A percentile compares a stretch with the other conserved stretches of the same genome.
Conservation (phyloP, 2,113 vertebrate species). For the Arothron firmamentum region DNA sequence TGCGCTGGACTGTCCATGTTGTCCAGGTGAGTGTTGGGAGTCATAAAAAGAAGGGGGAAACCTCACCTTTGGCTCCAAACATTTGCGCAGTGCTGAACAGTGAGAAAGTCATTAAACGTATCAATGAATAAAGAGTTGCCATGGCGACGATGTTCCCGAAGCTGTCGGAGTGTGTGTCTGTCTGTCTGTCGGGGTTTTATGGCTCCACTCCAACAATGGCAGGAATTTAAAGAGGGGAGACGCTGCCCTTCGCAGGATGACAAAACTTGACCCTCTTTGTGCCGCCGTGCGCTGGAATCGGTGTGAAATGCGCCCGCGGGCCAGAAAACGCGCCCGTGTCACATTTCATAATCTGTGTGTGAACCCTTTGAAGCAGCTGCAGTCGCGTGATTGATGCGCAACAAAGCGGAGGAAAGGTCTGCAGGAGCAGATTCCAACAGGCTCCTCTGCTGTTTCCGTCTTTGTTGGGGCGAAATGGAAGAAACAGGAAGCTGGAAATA, state of each 20-base stretch:
- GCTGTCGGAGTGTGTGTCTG: too few species aligned
- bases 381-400: slow-evolving; percentile 17
- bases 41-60: too few species aligned
- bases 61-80: too few species aligned
- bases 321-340: slow-evolving; percentile 35
- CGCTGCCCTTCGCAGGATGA: slow-evolving; percentile 24
- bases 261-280: slow-evolving; percentile 27
- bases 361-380: slow-evolving; percentile 36
- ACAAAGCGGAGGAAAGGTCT: not conserved
- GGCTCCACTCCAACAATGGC: slow-evolving; percentile 4
- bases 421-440: not conserved
- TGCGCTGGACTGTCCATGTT: too few species aligned
- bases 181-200: too few species aligned
- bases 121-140: too few species aligned
- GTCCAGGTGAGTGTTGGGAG: too few species aligned
- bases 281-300: slow-evolving; percentile 35
- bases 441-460: not conserved
- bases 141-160: too few species aligned
- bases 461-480: not conserved
- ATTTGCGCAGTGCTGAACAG: too few species aligned
- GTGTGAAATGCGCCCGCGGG: slow-evolving; percentile 29
- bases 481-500: not conserved
- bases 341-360: slow-evolving; percentile 46
- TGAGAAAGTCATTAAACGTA: too few species aligned
- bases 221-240: slow-evolving; percentile 27